Percentiles rank a stretch among this genome's conserved stretches.
These are phyloP conservation scores for Caenorhabditis drosophilae DNA, from an alignment of 2,888 invertebrate species.

Conservation along the genomic window DNA sequence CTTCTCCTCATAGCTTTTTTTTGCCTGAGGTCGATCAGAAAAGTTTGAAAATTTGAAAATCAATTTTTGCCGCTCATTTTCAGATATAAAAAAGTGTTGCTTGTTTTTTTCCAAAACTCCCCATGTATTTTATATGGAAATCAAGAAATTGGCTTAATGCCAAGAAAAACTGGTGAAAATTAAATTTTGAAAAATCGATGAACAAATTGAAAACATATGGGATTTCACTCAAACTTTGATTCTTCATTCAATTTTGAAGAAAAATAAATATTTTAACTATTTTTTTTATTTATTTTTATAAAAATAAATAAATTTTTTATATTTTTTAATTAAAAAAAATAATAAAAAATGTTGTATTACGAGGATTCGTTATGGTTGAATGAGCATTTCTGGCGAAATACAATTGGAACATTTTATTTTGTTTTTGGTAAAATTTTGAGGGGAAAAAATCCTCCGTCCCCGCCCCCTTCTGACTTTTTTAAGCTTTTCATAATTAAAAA, in stretches of 20 bases:
- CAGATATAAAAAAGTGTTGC: no score
- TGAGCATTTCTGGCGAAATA: neutral
- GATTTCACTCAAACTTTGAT: neutral
- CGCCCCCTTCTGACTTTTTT: no score
- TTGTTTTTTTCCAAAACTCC: no score
- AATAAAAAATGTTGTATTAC: neutral
- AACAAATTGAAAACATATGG: neutral
- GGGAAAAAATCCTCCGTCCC: no score
- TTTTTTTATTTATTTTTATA: neutral
- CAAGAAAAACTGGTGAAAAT: neutral
- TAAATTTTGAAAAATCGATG: neutral
- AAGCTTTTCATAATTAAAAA: no score
- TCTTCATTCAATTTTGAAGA: neutral
- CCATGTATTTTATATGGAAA: no score
- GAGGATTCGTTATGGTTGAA: neutral
- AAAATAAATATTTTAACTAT: neutral
- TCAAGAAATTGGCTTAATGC: neutral
- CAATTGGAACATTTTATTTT: neutral
- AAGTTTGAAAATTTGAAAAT: no score
- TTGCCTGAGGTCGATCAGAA: no score
- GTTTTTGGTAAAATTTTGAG: no score
- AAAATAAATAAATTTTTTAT: neutral
- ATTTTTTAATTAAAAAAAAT: neutral
- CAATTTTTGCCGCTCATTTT: no score
- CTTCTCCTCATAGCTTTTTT: no score